These are phyloP conservation scores for Rhodophaea formosa DNA, from an alignment of 2,888 invertebrate species.

Conservation along the genomic window DNA sequence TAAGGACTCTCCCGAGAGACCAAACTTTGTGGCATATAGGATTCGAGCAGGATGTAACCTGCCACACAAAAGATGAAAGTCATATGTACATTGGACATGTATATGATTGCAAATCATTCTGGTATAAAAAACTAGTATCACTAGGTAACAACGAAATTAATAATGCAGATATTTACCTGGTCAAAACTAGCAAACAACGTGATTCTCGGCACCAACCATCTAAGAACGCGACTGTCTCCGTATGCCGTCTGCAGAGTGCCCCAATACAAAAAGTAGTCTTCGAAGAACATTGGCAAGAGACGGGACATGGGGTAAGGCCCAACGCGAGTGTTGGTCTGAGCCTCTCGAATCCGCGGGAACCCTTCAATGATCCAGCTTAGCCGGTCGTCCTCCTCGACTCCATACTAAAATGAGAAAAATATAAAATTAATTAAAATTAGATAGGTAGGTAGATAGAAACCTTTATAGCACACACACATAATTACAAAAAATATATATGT, in stretches of 20 bases:
- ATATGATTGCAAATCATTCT: no score
- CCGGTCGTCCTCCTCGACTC: conserved; percentile 63
- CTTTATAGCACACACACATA: no score
- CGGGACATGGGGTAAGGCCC: conserved; percentile 72
- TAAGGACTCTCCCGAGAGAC: no score
- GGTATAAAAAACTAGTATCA: no score
- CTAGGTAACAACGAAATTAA: no score
- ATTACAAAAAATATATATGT: no score
- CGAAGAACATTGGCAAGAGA: conserved; percentile 78
- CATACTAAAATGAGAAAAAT: conserved; percentile 61
- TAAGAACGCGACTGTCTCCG: conserved; percentile 65
- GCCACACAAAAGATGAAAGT: no score
- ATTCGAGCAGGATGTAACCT: no score
- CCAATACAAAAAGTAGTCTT: conserved; percentile 85
- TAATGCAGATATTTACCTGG: conserved; percentile 70
- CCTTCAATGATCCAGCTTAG: conserved; percentile 67
- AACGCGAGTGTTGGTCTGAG: conserved; percentile 73
- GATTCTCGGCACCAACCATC: conserved; percentile 83
- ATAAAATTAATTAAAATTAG: no score
- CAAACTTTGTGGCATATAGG: no score
- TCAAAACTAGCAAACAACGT: conserved; percentile 79
- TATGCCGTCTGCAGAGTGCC: conserved; percentile 73
- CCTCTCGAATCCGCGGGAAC: conserved; percentile 70
- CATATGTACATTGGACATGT: no score
- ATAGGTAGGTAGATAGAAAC: no score